phyloP scores from a whole-genome alignment of 2,888 invertebrate species.

The Eupithecia subumbrata region DNA sequence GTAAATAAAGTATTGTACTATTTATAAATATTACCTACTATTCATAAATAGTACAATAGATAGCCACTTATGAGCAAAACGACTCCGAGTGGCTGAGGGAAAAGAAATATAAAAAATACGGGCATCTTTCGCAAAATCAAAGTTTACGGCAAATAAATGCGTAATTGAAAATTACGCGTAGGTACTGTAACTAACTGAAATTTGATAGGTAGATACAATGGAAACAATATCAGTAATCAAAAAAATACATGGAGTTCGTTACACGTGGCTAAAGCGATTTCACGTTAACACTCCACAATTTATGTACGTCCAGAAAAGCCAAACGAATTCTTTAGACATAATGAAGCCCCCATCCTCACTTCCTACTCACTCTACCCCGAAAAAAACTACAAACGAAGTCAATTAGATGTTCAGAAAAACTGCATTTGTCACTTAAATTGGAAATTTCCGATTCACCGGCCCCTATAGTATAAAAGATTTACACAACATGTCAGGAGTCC shows the following conservation, averaged over 20 bases:
- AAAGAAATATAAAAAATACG: neutral
- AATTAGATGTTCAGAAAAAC: constrained; percentile 57
- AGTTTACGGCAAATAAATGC: neutral
- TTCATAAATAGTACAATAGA: too few relatives aligned
- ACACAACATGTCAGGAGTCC: constrained; percentile 24
- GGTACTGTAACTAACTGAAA: neutral
- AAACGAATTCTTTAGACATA: neutral
- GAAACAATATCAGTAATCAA: neutral
- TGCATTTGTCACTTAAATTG: constrained; percentile 67
- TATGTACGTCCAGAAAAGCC: neutral
- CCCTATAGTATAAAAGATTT: constrained; percentile 45
- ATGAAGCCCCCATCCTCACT: neutral
- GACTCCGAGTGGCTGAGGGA: too few relatives aligned
- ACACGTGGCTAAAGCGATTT: neutral
- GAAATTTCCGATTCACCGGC: constrained; percentile 46
- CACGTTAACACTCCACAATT: neutral
- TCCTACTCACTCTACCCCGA: neutral
- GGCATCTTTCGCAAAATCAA: neutral
- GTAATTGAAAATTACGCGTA: neutral
- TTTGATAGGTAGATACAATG: neutral
- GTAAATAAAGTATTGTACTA: too few relatives aligned
- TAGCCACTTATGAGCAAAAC: too few relatives aligned
- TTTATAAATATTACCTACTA: too few relatives aligned
- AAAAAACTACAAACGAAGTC: constrained; percentile 55
- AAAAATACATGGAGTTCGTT: neutral